These are phyloP conservation scores for Danaus chrysippus DNA, from an alignment of 2,888 invertebrate genomes.

Conservation along the genomic window DNA sequence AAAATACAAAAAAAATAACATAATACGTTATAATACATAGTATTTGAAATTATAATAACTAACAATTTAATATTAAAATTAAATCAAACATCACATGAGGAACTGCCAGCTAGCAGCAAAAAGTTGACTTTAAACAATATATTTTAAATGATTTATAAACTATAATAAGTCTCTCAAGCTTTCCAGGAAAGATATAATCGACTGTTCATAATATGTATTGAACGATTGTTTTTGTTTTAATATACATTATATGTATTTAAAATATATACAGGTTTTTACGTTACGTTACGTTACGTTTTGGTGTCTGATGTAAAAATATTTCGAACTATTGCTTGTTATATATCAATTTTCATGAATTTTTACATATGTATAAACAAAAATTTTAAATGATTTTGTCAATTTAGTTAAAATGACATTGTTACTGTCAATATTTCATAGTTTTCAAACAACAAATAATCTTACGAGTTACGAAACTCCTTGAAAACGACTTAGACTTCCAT, in stretches of 20 bases:
- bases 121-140: slow-evolving; percentile 16
- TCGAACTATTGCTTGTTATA: neutral
- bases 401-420: too few species aligned
- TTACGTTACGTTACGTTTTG: too few species aligned
- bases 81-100: neutral
- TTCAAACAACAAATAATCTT: neutral
- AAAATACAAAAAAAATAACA: too few species aligned
- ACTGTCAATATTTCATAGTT: too few species aligned
- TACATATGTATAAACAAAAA: too few species aligned
- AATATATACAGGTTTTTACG: too few species aligned
- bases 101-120: slow-evolving; percentile 13
- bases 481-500: slow-evolving; percentile 6
- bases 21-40: too few species aligned
- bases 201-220: neutral
- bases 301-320: too few species aligned
- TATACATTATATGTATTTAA: too few species aligned
- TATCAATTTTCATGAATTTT: neutral
- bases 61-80: slow-evolving; percentile 4
- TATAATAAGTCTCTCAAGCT: slow-evolving; percentile 1
- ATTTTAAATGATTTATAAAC: slow-evolving; percentile 5
- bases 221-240: neutral
- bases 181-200: neutral
- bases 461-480: neutral
- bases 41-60: neutral
- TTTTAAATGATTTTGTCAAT: too few species aligned